A percentile compares a stretch with the other conserved stretches of the same genome.
These are phyloP conservation scores for Phrynocephalus vlangalii DNA, from an alignment of 2,797 vertebrate species.

Conservation along the genomic window DNA sequence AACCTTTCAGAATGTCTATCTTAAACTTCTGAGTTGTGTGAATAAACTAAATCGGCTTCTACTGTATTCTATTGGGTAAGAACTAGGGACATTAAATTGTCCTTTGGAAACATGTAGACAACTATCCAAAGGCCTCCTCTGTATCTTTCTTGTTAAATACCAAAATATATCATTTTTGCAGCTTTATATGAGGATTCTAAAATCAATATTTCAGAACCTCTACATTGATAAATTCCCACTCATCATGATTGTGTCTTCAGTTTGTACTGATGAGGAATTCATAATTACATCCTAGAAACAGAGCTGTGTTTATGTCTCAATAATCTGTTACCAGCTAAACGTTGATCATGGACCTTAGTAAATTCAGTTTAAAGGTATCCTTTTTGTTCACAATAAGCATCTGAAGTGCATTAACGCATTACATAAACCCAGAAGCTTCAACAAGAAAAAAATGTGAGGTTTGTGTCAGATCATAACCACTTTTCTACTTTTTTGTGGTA, in stretches of 20 bases:
- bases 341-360: slow-evolving; percentile 39
- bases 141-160: slow-evolving; percentile 29
- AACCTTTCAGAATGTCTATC: slow-evolving; percentile 29
- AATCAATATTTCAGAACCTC: slow-evolving; percentile 32
- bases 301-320: slow-evolving; percentile 47
- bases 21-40: slow-evolving; percentile 35
- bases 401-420: slow-evolving; percentile 49
- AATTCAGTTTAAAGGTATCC: slow-evolving; percentile 50
- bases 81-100: slow-evolving; percentile 50
- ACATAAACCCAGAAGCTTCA: slow-evolving; percentile 50
- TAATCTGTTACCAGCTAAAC: slow-evolving; percentile 28
- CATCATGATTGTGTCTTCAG: slow-evolving; percentile 36
- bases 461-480: slow-evolving; percentile 42
- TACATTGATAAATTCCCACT: slow-evolving; percentile 32
- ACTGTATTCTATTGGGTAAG: slow-evolving; percentile 57
- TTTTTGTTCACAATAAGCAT: slow-evolving; percentile 57
- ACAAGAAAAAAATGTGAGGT: slow-evolving; percentile 53
- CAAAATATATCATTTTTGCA: slow-evolving; percentile 38
- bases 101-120: slow-evolving; percentile 45
- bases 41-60: slow-evolving; percentile 65
- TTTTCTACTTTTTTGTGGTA: slow-evolving; percentile 41
- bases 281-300: slow-evolving; percentile 50
- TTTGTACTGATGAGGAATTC: slow-evolving; percentile 47
- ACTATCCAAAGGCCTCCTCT: slow-evolving; percentile 48
- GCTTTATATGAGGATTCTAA: slow-evolving; percentile 51